Conservation (phyloP, 2,113 vertebrate species). For the Myiozetetes cayanensis region DNA sequence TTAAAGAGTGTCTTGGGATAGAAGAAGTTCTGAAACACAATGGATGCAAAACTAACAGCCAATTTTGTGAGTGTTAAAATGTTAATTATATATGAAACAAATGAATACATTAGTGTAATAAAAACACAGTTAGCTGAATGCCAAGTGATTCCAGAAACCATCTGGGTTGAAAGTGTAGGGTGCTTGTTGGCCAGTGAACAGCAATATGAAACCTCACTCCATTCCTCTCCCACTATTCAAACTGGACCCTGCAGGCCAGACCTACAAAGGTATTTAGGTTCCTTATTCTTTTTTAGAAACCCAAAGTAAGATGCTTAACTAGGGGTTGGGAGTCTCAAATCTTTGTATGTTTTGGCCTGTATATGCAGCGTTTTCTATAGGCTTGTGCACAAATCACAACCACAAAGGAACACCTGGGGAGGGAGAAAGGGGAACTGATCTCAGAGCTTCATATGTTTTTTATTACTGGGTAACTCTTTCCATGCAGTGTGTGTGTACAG, state of each 20-base stretch:
- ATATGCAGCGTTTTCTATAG: constrained; percentile 35
- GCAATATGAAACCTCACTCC: background rate
- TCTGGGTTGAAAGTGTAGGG: background rate
- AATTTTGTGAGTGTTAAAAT: background rate
- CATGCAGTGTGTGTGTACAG: background rate
- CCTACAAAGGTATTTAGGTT: constrained; percentile 3
- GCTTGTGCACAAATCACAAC: constrained; percentile 45
- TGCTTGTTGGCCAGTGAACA: background rate
- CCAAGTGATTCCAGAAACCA: constrained; percentile 3
- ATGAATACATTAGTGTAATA: background rate
- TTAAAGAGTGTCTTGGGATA: background rate
- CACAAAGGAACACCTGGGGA: constrained; percentile 44
- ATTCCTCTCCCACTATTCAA: background rate
- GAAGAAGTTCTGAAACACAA: background rate
- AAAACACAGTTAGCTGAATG: background rate
- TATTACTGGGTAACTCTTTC: constrained; percentile 63
- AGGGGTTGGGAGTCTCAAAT: constrained; percentile 2
- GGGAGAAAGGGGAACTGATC: constrained; percentile 42
- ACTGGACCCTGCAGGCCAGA: background rate
- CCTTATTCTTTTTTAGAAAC: background rate
- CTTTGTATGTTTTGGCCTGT: constrained; percentile 47
- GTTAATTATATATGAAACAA: background rate
- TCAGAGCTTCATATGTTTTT: constrained; percentile 54
- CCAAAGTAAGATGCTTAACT: background rate
- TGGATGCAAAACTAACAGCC: background rate